phyloP scores from a whole-genome alignment of 1,140 invertebrate genomes.

The Heliconius eleuchia region DNA sequence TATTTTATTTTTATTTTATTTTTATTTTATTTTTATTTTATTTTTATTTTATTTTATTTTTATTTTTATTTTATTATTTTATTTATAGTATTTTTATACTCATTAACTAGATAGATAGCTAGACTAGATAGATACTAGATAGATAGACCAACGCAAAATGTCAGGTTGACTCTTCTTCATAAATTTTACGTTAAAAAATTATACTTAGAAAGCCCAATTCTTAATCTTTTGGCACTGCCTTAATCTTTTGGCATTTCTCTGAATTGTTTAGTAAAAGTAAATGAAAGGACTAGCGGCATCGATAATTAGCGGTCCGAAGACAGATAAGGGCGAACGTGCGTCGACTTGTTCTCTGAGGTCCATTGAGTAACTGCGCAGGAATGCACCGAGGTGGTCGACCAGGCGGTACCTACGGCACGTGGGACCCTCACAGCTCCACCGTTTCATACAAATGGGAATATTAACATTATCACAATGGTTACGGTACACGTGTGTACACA shows the following conservation, averaged over 20 bases:
- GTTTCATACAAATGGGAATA: not conserved
- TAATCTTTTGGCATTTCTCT: not conserved
- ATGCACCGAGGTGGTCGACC: conserved; percentile 26
- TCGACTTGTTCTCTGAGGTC: conserved; percentile 13
- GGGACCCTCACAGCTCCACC: not conserved
- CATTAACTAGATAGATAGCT: not conserved
- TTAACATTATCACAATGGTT: not conserved
- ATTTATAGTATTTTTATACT: too few species aligned
- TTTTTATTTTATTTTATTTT: too few species aligned
- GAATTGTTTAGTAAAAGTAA: not conserved
- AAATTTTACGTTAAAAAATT: not conserved
- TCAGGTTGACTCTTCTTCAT: not conserved
- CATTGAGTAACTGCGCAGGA: conserved; percentile 44
- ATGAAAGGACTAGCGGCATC: not conserved
- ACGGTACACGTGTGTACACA: not conserved
- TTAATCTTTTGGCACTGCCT: not conserved
- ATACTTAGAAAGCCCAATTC: not conserved
- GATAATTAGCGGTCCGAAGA: not conserved
- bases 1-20: too few species aligned
- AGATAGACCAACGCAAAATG: not conserved
- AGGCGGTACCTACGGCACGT: not conserved
- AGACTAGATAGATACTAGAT: too few species aligned
- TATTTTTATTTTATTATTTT: too few species aligned
- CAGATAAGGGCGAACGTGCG: conserved; percentile 17
- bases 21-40: too few species aligned